Percentiles rank a stretch among this genome's conserved stretches.
Evolutionary conservation across 2,888 invertebrate genomes (phyloP).

Genomic region (Platynereis dumerilii): DNA sequence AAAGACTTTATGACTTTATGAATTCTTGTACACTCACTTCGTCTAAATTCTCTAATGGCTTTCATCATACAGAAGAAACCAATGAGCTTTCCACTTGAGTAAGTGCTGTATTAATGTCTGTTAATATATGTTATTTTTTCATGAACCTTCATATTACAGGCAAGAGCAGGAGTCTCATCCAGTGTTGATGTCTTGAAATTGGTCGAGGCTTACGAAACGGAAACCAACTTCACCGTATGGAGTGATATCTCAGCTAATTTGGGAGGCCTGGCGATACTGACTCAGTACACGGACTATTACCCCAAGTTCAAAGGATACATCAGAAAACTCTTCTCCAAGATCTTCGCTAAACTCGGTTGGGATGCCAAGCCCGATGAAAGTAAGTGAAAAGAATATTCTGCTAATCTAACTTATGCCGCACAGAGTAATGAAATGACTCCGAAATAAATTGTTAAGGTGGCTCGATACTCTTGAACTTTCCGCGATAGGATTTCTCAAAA

Average conservation of each 20-base stretch:
- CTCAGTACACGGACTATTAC: conserved; percentile 81
- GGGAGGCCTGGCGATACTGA: conserved; percentile 76
- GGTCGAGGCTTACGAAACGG: conserved; percentile 79
- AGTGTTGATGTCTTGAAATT: conserved; percentile 82
- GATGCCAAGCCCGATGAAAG: conserved; percentile 81
- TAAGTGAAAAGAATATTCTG: conserved; percentile 38
- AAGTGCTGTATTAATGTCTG: too few relatives aligned
- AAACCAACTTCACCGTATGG: conserved; percentile 94
- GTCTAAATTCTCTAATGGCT: too few relatives aligned
- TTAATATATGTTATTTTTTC: too few relatives aligned
- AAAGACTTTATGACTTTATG: too few relatives aligned
- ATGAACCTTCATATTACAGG: too few relatives aligned
- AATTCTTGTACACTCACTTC: too few relatives aligned
- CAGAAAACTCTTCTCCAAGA: conserved; percentile 74
- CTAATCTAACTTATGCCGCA: background rate
- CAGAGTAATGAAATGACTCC: background rate
- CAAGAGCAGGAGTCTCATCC: conserved; percentile 78
- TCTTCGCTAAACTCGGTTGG: conserved; percentile 83
- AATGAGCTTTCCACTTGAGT: too few relatives aligned
- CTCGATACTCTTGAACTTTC: too few relatives aligned
- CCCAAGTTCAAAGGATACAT: conserved; percentile 79
- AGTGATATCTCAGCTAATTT: conserved; percentile 72
- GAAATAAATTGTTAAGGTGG: too few relatives aligned
- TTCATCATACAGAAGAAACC: too few relatives aligned
- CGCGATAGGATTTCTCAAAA: too few relatives aligned